Percentiles rank a stretch among this genome's conserved stretches.
phyloP scores from a whole-genome alignment of 2,797 vertebrate genomes.

The Chrysocyon brachyurus region DNA sequence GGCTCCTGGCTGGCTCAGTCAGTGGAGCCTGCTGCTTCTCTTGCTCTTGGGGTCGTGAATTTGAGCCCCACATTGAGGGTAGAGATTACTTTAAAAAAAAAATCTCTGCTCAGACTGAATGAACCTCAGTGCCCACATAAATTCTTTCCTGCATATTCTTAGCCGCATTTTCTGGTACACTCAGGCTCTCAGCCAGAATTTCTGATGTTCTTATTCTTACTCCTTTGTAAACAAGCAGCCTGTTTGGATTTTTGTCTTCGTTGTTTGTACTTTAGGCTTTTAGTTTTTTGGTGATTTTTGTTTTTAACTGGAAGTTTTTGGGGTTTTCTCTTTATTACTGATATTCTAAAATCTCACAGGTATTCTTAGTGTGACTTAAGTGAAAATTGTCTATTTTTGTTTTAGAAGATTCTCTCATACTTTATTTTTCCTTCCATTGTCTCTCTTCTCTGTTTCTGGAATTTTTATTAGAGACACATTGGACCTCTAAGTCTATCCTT shows the following conservation, averaged over 20 bases:
- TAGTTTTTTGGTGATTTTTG: background rate
- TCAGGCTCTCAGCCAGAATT: background rate
- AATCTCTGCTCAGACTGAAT: background rate
- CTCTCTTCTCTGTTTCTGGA: background rate
- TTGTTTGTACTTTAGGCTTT: slow-evolving; percentile 35
- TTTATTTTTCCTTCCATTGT: background rate
- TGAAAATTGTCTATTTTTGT: background rate
- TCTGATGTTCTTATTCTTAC: background rate
- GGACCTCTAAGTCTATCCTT: background rate
- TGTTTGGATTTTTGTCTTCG: background rate
- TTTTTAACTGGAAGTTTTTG: background rate
- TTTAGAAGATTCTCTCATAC: background rate
- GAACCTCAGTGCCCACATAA: background rate
- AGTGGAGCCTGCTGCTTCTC: background rate
- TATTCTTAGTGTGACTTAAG: background rate
- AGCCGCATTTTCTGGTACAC: background rate
- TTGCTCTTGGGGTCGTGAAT: background rate
- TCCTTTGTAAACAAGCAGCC: background rate
- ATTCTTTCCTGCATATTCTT: accelerated
- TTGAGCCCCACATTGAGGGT: background rate
- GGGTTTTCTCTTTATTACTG: background rate
- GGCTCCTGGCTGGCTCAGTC: background rate
- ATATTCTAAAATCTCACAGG: slow-evolving; percentile 20
- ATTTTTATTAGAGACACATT: background rate
- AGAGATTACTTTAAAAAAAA: background rate